phyloP scores from a whole-genome alignment of 2,113 vertebrate species.

The Mesoclemmys tuberculata region DNA sequence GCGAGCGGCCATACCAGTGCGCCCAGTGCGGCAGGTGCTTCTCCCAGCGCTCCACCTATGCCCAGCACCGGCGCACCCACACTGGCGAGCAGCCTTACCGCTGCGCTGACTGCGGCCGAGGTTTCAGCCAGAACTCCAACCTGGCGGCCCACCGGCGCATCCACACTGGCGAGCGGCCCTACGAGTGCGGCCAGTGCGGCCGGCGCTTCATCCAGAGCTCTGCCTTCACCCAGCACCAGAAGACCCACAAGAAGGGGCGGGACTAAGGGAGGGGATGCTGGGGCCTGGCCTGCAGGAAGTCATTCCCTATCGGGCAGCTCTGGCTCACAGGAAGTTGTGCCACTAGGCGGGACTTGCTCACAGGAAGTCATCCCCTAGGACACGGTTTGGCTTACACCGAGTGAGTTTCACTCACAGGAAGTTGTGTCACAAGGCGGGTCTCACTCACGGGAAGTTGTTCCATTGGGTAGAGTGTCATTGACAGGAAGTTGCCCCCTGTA shows the following conservation, averaged over 20 bases:
- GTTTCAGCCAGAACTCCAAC: not conserved
- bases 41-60: not conserved
- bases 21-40: not conserved
- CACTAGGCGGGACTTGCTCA: not conserved
- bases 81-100: not conserved
- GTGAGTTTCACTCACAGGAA: not conserved
- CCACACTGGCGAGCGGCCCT: constrained; percentile 2
- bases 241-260: constrained; percentile 37
- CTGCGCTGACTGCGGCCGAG: not conserved
- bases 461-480: too few relatives aligned
- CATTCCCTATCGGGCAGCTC: not conserved
- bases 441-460: too few relatives aligned
- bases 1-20: not conserved
- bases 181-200: constrained; percentile 23
- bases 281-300: not conserved
- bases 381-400: not conserved
- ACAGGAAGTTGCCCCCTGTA: too few relatives aligned
- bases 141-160: not conserved
- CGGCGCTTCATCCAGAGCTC: not conserved
- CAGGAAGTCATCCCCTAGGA: not conserved
- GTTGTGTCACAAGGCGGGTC: too few relatives aligned
- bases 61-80: not conserved
- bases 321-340: not conserved
- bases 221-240: constrained; percentile 35
- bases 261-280: not conserved